Percentiles rank a stretch among this genome's conserved stretches.
Evolutionary conservation across 2,113 vertebrate species (phyloP).

Genomic region (Colaptes auratus): DNA sequence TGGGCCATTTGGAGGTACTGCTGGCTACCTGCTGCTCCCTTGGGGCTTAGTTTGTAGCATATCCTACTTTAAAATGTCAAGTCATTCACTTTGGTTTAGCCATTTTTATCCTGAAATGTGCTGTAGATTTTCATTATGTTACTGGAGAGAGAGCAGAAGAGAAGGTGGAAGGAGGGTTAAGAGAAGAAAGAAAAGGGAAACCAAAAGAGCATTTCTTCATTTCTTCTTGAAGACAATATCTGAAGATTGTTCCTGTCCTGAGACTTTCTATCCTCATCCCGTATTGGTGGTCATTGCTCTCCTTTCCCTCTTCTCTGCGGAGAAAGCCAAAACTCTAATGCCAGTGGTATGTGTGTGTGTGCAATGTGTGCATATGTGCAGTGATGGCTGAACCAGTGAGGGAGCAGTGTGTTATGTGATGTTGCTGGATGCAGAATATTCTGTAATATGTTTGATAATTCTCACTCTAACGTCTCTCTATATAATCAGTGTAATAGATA

Average conservation of each 20-base stretch:
- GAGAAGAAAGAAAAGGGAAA: background rate
- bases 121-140: background rate
- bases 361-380: background rate
- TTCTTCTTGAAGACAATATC: background rate
- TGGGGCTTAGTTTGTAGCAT: background rate
- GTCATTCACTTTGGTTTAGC: accelerated
- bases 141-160: background rate
- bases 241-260: background rate
- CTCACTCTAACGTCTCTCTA: no score
- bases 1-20: slow-evolving; percentile 74
- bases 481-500: no score
- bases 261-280: background rate
- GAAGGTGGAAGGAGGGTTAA: background rate
- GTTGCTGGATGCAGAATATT: background rate
- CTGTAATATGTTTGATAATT: background rate
- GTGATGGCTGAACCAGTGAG: background rate
- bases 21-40: accelerated
- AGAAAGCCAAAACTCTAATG: background rate
- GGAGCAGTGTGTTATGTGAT: background rate
- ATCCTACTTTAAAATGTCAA: background rate
- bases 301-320: background rate
- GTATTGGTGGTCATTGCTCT: background rate
- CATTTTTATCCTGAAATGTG: accelerated
- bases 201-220: background rate
- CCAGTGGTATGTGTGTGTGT: no score